phyloP scores from a whole-genome alignment of 2,113 vertebrate species.

The Fregetta grallaria region DNA sequence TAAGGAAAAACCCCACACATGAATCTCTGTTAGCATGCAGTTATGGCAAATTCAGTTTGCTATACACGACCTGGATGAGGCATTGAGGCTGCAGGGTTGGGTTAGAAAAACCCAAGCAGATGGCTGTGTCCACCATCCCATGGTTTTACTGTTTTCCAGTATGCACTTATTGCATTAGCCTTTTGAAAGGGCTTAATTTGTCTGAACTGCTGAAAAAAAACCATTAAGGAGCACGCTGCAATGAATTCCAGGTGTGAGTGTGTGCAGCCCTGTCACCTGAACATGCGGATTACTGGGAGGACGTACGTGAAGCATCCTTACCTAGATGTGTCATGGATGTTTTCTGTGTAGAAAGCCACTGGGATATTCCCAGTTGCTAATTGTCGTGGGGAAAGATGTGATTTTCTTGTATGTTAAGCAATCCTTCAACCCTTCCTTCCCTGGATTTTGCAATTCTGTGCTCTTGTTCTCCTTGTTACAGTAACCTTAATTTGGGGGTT shows the following conservation, averaged over 20 bases:
- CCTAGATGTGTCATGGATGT: background rate
- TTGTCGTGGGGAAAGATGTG: background rate
- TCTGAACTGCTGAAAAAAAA: background rate
- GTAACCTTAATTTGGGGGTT: conserved; percentile 59
- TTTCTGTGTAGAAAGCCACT: background rate
- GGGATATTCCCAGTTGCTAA: background rate
- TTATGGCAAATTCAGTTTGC: background rate
- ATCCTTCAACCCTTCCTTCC: background rate
- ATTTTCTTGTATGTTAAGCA: background rate
- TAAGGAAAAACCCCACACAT: background rate
- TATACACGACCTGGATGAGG: background rate
- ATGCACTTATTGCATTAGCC: background rate
- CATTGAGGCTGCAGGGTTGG: background rate
- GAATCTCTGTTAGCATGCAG: background rate
- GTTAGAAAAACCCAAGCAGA: background rate
- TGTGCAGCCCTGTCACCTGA: background rate
- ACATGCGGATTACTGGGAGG: background rate
- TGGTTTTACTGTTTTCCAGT: background rate
- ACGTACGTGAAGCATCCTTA: background rate
- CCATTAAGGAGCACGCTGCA: background rate
- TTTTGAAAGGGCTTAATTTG: background rate
- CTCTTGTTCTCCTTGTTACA: conserved; percentile 50
- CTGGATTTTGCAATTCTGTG: conserved; percentile 11
- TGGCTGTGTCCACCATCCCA: background rate
- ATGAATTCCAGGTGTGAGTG: background rate